A percentile compares a stretch with the other conserved stretches of the same genome.
These are phyloP conservation scores for Ophonus ardosiacus DNA, from an alignment of 2,888 invertebrate genomes.

Conservation along the genomic window DNA sequence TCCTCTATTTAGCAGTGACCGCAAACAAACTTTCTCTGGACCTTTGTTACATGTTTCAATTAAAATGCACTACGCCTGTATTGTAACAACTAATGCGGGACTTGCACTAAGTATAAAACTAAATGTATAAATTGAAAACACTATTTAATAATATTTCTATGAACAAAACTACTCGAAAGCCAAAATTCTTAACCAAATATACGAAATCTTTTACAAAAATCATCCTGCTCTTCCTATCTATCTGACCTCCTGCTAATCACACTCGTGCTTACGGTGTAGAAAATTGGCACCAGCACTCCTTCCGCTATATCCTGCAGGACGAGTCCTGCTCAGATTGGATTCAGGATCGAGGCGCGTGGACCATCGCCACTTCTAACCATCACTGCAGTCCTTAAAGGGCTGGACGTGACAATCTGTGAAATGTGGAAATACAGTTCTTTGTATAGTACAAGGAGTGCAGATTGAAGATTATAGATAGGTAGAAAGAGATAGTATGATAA, in stretches of 20 bases:
- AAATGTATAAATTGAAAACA: too few species aligned
- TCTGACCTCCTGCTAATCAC: neutral
- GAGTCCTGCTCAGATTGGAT: neutral
- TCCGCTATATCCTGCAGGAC: neutral
- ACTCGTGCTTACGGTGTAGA: neutral
- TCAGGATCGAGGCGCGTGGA: neutral
- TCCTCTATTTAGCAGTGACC: too few species aligned
- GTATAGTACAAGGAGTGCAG: neutral
- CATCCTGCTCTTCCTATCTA: neutral
- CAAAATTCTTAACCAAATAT: too few species aligned
- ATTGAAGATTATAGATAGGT: neutral
- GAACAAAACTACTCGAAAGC: too few species aligned
- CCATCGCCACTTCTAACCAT: neutral
- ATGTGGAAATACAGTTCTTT: neutral
- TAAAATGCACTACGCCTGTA: too few species aligned
- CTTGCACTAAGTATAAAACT: too few species aligned
- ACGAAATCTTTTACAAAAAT: too few species aligned
- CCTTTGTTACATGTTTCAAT: too few species aligned
- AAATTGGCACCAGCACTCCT: neutral
- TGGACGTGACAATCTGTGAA: neutral
- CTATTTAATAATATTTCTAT: too few species aligned
- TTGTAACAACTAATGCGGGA: too few species aligned
- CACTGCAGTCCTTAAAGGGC: neutral
- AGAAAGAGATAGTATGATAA: too few species aligned
- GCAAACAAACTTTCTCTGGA: too few species aligned